Evolutionary conservation across 2,888 invertebrate genomes (phyloP), one percentile per base, ranked within the genome.

Genomic region (Philopedon plagiatum): DNA sequence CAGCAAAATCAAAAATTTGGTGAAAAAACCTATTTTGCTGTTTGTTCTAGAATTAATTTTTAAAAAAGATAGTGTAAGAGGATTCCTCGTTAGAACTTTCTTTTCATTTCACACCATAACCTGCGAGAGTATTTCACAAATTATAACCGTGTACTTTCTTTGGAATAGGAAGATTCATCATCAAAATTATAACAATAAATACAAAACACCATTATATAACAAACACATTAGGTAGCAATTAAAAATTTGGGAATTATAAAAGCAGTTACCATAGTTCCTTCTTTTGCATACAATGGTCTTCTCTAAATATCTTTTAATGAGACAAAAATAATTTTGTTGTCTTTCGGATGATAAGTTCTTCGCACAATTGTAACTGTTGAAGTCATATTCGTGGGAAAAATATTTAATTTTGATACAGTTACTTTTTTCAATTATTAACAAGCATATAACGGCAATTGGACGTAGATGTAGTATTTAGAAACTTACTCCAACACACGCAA

Each of bases 281-380:
- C n/a, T 26, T 51, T 51, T 51, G 15, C 29, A 51, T 29, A 51
- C 51, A 51, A 51, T 51, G 51, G 51, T 29, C 51, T 51, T 51
- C 51, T n/a, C 21, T 51, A 8, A 51, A 49, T 26, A 3, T 49
- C 13, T 49, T 9, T 49, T 49, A 49, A 51, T 51, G 29, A 51
- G 51, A 51, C 51, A 15, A 51, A 51, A 51, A 51, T 21, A 9
- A 26, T 26, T 49, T 51, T 46, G 11, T 23, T 46, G 46, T 23
- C 46, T 46, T 11, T 46, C 3, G 19, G 23, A 46, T 46, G 21
- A 46, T 46, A 46, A 44, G 23, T n/a, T 21, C 21, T 46, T 21
- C 21, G 19, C 46, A 46, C 19, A 46, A 46, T 9, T 46, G n/a
- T 39, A 39, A 39, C n/a, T 39, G 21, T n/a, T 11, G 23, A 46